A percentile compares a stretch with the other conserved stretches of the same genome.
These are phyloP conservation scores for Syrista parreyssii DNA, from an alignment of 2,888 invertebrate species.

Conservation along the genomic window DNA sequence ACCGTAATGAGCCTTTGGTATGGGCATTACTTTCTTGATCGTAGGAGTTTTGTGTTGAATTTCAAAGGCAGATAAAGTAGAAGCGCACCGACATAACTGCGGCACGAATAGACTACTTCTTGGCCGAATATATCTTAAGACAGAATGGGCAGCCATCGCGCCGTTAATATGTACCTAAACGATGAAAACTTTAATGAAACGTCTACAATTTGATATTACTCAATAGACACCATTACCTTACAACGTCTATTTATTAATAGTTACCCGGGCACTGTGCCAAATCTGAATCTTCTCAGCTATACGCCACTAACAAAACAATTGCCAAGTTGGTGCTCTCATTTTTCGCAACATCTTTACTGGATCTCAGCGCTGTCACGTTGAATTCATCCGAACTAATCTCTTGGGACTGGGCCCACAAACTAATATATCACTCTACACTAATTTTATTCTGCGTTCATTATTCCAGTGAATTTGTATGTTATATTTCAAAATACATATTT, in stretches of 20 bases:
- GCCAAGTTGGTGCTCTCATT: background rate
- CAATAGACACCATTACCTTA: constrained; percentile 30
- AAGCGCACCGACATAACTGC: constrained; percentile 60
- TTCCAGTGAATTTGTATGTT: background rate
- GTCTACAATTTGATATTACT: constrained; percentile 20
- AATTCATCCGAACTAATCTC: background rate
- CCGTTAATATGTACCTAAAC: constrained; percentile 21
- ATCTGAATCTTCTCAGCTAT: background rate
- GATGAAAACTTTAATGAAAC: constrained; percentile 13
- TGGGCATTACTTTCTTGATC: constrained; percentile 68
- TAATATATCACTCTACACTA: no score
- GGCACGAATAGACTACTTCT: constrained; percentile 50
- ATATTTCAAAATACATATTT: background rate
- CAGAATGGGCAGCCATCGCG: constrained; percentile 53
- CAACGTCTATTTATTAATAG: constrained; percentile 56
- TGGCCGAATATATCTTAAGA: constrained; percentile 53
- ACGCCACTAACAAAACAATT: background rate
- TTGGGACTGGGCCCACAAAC: background rate
- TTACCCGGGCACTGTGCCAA: constrained; percentile 32
- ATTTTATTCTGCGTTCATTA: background rate
- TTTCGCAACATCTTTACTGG: background rate
- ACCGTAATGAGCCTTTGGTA: constrained; percentile 89
- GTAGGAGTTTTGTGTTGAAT: constrained; percentile 74
- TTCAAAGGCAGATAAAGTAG: constrained; percentile 76
- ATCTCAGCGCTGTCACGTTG: background rate